These are phyloP conservation scores for Spatulosminthurus flaviceps DNA, from an alignment of 2,888 invertebrate genomes.

Conservation along the genomic window DNA sequence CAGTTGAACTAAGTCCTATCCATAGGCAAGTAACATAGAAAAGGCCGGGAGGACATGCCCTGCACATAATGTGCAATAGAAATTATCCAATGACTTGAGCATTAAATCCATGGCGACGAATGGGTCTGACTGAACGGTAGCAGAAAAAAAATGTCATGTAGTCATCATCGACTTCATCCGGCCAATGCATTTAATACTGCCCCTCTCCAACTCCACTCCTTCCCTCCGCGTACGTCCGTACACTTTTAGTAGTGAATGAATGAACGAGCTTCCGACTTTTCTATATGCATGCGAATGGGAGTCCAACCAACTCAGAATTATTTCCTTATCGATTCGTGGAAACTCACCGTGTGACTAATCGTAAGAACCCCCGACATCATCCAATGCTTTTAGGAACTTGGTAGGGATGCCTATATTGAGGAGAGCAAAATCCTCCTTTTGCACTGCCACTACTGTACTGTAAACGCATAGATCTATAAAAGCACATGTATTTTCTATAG, in stretches of 20 bases:
- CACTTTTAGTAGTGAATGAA: conserved; percentile 1
- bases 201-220: background rate
- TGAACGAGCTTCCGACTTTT: background rate
- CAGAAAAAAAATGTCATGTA: conserved; percentile 9
- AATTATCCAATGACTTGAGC: conserved; percentile 31
- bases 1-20: too few species aligned
- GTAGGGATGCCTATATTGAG: too few species aligned
- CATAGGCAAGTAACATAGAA: too few species aligned
- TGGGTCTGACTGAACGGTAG: background rate
- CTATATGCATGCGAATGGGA: background rate
- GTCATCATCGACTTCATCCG: conserved; percentile 15
- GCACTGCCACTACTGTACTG: too few species aligned
- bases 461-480: too few species aligned
- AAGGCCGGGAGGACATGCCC: too few species aligned
- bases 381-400: too few species aligned
- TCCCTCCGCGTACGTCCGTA: background rate
- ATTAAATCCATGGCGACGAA: background rate
- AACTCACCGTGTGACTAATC: conserved; percentile 51
- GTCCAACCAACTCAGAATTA: conserved; percentile 8
- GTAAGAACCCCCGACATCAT: conserved; percentile 50
- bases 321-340: conserved; percentile 51
- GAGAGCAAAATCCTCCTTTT: too few species aligned
- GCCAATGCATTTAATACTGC: conserved; percentile 14
- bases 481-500: too few species aligned
- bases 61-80: background rate